Conservation (phyloP, 2,113 vertebrate genomes). For the Acanthisitta chloris region DNA sequence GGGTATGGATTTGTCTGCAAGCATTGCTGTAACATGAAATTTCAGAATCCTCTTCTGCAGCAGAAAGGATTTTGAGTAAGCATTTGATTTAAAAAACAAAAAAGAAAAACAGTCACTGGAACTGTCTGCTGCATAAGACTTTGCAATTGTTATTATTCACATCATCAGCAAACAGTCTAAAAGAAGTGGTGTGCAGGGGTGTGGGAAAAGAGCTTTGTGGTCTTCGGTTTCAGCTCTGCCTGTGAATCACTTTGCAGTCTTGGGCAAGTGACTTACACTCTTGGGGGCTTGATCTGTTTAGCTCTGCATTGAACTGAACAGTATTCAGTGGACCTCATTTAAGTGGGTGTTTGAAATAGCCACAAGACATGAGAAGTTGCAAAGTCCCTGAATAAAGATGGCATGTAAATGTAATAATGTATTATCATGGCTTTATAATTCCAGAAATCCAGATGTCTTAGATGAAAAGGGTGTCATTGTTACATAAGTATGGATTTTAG, state of each 20-base stretch:
- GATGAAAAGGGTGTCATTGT: background rate
- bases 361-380: background rate
- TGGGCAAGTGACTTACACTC: slow-evolving; percentile 45
- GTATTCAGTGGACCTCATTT: background rate
- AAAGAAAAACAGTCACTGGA: too few species aligned
- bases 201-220: slow-evolving; percentile 66
- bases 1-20: background rate
- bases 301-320: background rate
- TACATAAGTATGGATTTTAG: background rate
- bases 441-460: slow-evolving; percentile 19
- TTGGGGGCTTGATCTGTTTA: background rate
- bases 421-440: background rate
- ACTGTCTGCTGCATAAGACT: background rate
- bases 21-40: background rate
- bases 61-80: background rate
- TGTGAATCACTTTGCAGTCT: slow-evolving; percentile 62
- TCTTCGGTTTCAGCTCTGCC: slow-evolving; percentile 44
- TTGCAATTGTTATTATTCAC: slow-evolving; percentile 36
- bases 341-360: background rate
- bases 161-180: slow-evolving; percentile 32
- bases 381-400: background rate
- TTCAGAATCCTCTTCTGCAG: background rate
- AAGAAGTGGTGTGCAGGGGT: slow-evolving; percentile 64
- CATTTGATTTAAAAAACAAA: background rate
- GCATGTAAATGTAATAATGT: background rate